These are phyloP conservation scores for Takifugu rubripes DNA, from an alignment of 2,797 vertebrate genomes.

Conservation along the genomic window DNA sequence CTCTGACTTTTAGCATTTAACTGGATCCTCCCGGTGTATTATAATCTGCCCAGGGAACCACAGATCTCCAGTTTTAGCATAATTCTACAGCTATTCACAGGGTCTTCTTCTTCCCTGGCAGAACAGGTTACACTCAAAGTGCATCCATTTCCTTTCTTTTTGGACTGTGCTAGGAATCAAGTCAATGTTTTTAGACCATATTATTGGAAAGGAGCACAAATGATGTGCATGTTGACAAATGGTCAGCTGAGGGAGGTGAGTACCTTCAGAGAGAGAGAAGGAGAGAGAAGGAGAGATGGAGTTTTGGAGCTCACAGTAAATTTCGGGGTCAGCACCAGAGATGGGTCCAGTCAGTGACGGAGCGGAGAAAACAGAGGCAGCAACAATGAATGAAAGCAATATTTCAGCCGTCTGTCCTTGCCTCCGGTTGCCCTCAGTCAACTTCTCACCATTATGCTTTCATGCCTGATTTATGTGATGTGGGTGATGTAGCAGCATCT, in stretches of 20 bases:
- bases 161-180: no score
- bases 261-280: conserved; percentile 29
- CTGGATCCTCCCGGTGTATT: conserved; percentile 23
- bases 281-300: conserved; percentile 26
- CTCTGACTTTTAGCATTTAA: conserved; percentile 8
- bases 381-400: conserved; percentile 55
- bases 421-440: conserved; percentile 61
- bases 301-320: conserved; percentile 40
- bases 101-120: conserved; percentile 22
- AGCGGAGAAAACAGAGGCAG: conserved; percentile 41
- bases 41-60: conserved; percentile 21
- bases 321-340: conserved; percentile 65
- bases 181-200: no score
- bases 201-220: conserved; percentile 28
- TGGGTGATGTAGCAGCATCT: conserved; percentile 36
- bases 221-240: conserved; percentile 52
- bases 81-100: conserved; percentile 20
- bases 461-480: conserved; percentile 62
- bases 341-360: conserved; percentile 48
- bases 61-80: conserved; percentile 26
- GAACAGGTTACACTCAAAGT: conserved; percentile 31
- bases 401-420: conserved; percentile 58
- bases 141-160: conserved; percentile 48
- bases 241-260: conserved; percentile 53
- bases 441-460: conserved; percentile 60